Percentiles rank a stretch among this genome's conserved stretches.
Conservation (phyloP, 2,113 vertebrate genomes). For the Vireo altiloquus region DNA sequence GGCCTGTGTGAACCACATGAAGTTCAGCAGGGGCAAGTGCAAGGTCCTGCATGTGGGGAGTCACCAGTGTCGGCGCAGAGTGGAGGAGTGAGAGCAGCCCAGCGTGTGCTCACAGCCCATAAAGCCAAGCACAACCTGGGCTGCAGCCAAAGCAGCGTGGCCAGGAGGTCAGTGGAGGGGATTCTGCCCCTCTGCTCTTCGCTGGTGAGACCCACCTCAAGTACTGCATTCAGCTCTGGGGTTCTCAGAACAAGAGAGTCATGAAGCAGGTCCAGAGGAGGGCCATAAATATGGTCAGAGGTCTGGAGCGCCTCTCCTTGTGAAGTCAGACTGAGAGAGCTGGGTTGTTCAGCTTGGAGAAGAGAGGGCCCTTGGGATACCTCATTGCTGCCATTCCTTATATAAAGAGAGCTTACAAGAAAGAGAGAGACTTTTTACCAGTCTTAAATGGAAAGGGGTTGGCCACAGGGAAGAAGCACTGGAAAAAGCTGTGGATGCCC, state of each 20-base stretch:
- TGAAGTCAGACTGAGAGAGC: neutral
- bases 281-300: neutral
- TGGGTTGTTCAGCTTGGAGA: neutral
- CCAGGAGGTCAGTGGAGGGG: neutral
- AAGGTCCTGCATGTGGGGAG: neutral
- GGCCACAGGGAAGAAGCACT: neutral
- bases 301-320: neutral
- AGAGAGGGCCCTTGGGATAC: rapidly evolving
- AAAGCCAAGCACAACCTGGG: rapidly evolving
- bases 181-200: neutral
- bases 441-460: neutral
- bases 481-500: neutral
- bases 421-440: neutral
- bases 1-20: neutral
- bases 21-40: neutral
- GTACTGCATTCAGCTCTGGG: rapidly evolving
- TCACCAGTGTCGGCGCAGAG: neutral
- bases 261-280: neutral
- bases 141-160: rapidly evolving
- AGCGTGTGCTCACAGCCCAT: rapidly evolving
- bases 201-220: neutral
- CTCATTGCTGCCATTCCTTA: neutral
- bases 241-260: neutral
- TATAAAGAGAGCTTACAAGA: neutral
- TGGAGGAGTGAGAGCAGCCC: neutral